A percentile compares a stretch with the other conserved stretches of the same genome.
Conservation (phyloP, 2,797 vertebrate genomes). For the Alca torda region DNA sequence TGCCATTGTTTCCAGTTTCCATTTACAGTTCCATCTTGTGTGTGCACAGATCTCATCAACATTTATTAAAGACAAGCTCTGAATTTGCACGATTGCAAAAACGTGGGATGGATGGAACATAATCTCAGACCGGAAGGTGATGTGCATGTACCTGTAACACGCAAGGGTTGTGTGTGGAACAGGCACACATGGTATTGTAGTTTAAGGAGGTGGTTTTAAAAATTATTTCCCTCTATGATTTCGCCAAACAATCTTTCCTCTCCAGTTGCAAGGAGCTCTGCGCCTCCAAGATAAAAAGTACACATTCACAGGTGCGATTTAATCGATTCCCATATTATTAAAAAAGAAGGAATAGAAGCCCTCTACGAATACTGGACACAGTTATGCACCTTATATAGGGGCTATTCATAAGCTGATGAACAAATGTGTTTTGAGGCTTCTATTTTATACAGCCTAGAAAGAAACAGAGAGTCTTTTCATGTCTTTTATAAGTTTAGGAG, state of each 20-base stretch:
- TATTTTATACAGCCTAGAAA: neutral
- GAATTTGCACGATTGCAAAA: neutral
- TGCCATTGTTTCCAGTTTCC: neutral
- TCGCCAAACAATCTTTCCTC: neutral
- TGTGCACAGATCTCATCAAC: neutral
- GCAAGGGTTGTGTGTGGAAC: neutral
- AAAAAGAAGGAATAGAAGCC: neutral
- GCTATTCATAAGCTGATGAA: neutral
- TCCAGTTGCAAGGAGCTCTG: neutral
- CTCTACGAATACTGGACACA: neutral
- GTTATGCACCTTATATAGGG: neutral
- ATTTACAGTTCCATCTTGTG: neutral
- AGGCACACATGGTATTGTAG: neutral
- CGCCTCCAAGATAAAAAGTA: neutral
- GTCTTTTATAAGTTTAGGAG: neutral
- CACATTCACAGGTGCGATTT: neutral
- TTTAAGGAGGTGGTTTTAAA: neutral
- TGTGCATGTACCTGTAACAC: rapidly evolving
- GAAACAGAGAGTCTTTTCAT: neutral
- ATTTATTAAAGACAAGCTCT: neutral
- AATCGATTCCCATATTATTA: neutral
- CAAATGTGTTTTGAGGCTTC: neutral
- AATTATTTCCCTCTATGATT: neutral
- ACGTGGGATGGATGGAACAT: rapidly evolving
- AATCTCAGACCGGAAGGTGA: rapidly evolving